phyloP scores from a whole-genome alignment of 2,888 invertebrate species.

The Melanchra persicariae region DNA sequence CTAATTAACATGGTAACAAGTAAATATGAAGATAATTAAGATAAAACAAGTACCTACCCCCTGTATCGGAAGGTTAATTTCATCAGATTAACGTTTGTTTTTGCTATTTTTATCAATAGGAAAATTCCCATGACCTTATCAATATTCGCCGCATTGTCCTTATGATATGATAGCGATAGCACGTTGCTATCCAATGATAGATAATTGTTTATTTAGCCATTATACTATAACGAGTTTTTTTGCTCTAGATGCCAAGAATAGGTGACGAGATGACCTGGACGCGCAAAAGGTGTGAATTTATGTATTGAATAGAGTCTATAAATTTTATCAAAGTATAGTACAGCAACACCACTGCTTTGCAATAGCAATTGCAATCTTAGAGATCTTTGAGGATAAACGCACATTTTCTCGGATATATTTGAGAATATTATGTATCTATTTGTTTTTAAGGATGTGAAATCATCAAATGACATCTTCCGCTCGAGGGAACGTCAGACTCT shows the following conservation, averaged over 20 bases:
- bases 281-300: too few species aligned
- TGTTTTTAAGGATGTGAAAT: too few species aligned
- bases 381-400: not conserved
- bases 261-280: too few species aligned
- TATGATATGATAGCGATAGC: conserved; percentile 11
- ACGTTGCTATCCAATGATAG: conserved; percentile 8
- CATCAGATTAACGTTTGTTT: conserved; percentile 41
- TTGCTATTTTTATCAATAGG: conserved; percentile 25
- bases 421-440: not conserved
- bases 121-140: conserved; percentile 43
- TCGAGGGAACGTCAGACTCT: too few species aligned
- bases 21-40: conserved; percentile 1
- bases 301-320: not conserved
- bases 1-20: conserved; percentile 9
- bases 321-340: conserved; percentile 11
- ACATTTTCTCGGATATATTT: not conserved
- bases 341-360: conserved; percentile 9
- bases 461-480: too few species aligned
- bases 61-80: conserved; percentile 38
- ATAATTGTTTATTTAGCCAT: not conserved
- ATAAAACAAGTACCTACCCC: conserved; percentile 41
- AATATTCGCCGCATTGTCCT: conserved; percentile 6
- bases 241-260: not conserved
- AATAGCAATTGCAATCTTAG: not conserved
- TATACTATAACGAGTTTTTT: not conserved